Evolutionary conservation across 2,113 vertebrate species (phyloP).

Genomic region (Emydura subglobosa): DNA sequence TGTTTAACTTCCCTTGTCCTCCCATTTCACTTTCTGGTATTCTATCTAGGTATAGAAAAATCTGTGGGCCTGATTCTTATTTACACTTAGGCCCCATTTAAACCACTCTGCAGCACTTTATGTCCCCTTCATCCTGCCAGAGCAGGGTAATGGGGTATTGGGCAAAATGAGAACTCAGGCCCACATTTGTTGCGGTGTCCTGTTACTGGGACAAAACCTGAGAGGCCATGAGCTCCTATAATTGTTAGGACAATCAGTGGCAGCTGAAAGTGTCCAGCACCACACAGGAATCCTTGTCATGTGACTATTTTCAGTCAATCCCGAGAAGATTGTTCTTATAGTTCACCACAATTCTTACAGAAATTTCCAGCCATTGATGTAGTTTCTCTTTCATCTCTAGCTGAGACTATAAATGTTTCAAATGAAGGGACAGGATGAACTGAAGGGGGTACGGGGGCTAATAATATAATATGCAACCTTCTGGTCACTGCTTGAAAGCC

Average conservation of each 20-base stretch:
- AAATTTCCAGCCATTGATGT: background rate
- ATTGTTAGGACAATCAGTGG: background rate
- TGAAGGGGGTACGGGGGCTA: background rate
- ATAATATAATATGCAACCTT: background rate
- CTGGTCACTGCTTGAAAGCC: background rate
- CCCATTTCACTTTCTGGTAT: background rate
- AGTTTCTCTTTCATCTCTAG: background rate
- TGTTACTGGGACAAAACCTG: background rate
- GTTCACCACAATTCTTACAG: background rate
- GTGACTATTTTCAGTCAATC: background rate
- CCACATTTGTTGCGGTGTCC: too few species aligned
- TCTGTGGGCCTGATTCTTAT: background rate
- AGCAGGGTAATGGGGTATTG: rapidly evolving
- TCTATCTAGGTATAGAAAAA: background rate
- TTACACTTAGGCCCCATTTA: background rate
- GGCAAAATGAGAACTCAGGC: background rate
- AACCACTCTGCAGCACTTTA: background rate
- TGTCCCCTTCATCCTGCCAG: background rate
- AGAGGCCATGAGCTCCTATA: background rate
- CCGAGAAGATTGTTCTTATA: background rate
- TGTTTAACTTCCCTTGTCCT: background rate
- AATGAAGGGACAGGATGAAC: background rate
- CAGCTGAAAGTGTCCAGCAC: background rate
- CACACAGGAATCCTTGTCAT: background rate
- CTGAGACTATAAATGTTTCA: background rate